A percentile compares a stretch with the other conserved stretches of the same genome.
Evolutionary conservation across 2,797 vertebrate genomes (phyloP).

Genomic region (Tapirus indicus): DNA sequence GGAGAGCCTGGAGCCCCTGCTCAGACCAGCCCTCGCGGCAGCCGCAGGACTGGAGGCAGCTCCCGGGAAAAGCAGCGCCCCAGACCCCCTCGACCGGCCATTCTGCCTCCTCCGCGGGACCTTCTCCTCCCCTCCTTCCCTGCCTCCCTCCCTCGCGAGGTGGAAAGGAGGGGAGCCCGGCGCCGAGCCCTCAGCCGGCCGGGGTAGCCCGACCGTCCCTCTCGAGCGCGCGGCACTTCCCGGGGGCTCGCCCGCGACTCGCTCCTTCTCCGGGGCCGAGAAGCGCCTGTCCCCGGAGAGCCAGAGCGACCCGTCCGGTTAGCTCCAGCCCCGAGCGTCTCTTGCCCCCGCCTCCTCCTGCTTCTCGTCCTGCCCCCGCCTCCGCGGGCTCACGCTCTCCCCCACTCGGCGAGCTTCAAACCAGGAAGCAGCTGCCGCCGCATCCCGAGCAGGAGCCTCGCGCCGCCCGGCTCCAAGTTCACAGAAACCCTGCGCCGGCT

Average conservation of each 20-base stretch:
- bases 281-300: slow-evolving; percentile 69
- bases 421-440: slow-evolving; percentile 79
- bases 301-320: slow-evolving; percentile 77
- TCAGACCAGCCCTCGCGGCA: slow-evolving; percentile 68
- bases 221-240: slow-evolving; percentile 5
- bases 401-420: slow-evolving; percentile 65
- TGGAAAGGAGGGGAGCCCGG: slow-evolving; percentile 82
- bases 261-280: slow-evolving; percentile 66
- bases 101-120: slow-evolving; percentile 48
- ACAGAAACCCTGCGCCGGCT: neutral
- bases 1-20: slow-evolving; percentile 21
- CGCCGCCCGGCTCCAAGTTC: slow-evolving; percentile 47
- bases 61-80: slow-evolving; percentile 64
- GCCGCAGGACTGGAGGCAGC: slow-evolving; percentile 16
- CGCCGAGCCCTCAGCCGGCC: slow-evolving; percentile 49
- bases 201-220: neutral
- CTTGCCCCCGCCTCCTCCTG: slow-evolving; percentile 60
- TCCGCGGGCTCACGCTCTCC: slow-evolving; percentile 78
- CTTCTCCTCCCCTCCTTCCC: slow-evolving; percentile 61
- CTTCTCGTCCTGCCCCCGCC: slow-evolving; percentile 69
- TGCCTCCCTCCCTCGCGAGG: slow-evolving; percentile 48
- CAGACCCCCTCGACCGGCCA: slow-evolving; percentile 68
- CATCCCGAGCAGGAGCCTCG: neutral
- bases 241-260: neutral
- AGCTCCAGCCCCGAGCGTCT: slow-evolving; percentile 67